Conservation (phyloP, 2,888 invertebrate species). For the Agrotis ipsilon region DNA sequence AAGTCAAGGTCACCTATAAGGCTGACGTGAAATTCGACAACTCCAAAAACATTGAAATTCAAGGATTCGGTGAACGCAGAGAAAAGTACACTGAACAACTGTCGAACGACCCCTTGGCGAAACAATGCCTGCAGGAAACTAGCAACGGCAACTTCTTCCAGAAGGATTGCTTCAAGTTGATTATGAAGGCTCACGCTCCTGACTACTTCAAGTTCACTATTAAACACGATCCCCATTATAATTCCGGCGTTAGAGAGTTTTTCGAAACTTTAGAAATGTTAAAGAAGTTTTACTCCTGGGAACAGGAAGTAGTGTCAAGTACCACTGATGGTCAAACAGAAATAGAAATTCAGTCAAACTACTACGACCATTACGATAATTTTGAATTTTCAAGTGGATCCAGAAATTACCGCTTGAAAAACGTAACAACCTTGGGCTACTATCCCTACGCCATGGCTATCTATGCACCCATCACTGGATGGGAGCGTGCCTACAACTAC, state of each 20-base stretch:
- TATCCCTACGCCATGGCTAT: slow-evolving; percentile 64
- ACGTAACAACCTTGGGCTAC: slow-evolving; percentile 45
- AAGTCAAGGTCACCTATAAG: slow-evolving; percentile 86
- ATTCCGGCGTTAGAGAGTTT: neutral
- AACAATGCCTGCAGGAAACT: slow-evolving; percentile 89
- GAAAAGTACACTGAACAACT: slow-evolving; percentile 87
- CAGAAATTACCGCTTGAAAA: slow-evolving; percentile 83
- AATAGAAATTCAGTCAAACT: slow-evolving; percentile 83
- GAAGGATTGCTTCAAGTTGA: slow-evolving; percentile 91
- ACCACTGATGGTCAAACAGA: slow-evolving; percentile 86
- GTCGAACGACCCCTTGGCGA: slow-evolving; percentile 81
- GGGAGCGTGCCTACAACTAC: slow-evolving; percentile 72
- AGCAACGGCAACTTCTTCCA: slow-evolving; percentile 90
- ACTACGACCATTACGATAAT: slow-evolving; percentile 84
- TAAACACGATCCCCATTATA: slow-evolving; percentile 77
- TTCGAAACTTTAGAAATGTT: slow-evolving; percentile 69
- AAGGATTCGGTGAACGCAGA: slow-evolving; percentile 87
- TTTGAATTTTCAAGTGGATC: slow-evolving; percentile 84
- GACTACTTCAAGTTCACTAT: slow-evolving; percentile 88
- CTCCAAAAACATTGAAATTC: slow-evolving; percentile 80
- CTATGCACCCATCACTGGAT: slow-evolving; percentile 79
- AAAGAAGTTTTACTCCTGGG: slow-evolving; percentile 75
- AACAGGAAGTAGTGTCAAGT: slow-evolving; percentile 85
- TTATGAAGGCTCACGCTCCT: slow-evolving; percentile 88
- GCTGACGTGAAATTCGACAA: slow-evolving; percentile 89